phyloP scores from a whole-genome alignment of 2,113 vertebrate genomes.

The Eubucco bourcierii region DNA sequence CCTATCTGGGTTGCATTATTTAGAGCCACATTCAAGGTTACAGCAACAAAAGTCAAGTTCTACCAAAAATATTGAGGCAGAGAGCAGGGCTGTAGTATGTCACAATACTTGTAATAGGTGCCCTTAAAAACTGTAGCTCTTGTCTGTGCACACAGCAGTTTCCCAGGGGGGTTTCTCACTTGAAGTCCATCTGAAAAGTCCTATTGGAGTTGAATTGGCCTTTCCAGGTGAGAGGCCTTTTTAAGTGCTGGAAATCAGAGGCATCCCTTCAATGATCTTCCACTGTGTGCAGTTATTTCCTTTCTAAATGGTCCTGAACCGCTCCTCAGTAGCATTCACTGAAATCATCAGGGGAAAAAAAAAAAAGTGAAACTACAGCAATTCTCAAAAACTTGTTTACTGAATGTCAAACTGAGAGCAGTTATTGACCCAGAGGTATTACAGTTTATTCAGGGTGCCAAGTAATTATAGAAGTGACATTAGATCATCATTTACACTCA shows the following conservation, averaged over 20 bases:
- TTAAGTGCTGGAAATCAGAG: constrained; percentile 14
- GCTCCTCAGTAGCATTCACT: background rate
- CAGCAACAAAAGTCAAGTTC: background rate
- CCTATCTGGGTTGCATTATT: background rate
- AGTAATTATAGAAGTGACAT: constrained; percentile 75
- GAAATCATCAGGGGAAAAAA: background rate
- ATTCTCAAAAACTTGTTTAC: constrained; percentile 54
- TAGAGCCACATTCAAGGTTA: background rate
- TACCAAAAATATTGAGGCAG: background rate
- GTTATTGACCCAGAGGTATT: constrained; percentile 72
- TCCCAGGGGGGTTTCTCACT: background rate
- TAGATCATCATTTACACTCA: constrained; percentile 70
- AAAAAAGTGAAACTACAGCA: constrained; percentile 20
- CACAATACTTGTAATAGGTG: background rate
- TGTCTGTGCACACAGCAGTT: background rate
- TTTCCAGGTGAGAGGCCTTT: background rate
- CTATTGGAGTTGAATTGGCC: background rate
- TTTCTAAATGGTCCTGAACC: background rate
- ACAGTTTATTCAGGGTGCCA: constrained; percentile 64
- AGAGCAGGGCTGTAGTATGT: background rate
- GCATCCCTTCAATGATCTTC: background rate
- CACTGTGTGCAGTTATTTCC: background rate
- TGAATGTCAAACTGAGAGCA: constrained; percentile 56
- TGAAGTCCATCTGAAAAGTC: background rate
- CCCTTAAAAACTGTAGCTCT: background rate